phyloP scores from a whole-genome alignment of 1,140 invertebrate species.

The Macrosteles quadrilineatus region DNA sequence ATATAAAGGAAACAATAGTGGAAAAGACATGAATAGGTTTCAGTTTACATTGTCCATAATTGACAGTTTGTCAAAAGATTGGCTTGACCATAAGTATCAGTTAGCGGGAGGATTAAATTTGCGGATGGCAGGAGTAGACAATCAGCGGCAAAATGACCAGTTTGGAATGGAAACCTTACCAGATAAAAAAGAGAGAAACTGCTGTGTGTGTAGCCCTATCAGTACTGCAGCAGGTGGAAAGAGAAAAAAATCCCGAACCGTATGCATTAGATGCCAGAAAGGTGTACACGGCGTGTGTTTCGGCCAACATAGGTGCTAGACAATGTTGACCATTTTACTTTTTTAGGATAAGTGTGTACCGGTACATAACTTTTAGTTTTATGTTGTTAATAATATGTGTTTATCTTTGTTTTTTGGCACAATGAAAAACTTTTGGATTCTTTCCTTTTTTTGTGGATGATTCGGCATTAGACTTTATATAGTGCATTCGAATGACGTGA shows the following conservation, averaged over 20 bases:
- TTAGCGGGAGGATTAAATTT: not conserved
- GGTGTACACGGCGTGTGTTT: not conserved
- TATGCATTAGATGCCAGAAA: not conserved
- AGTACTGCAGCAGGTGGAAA: not conserved
- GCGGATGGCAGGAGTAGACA: not conserved
- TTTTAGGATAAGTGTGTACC: too few species aligned
- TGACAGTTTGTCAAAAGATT: not conserved
- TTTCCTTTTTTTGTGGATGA: too few species aligned
- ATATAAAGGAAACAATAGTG: slow-evolving; percentile 14
- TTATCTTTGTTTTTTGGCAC: too few species aligned
- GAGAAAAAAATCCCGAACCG: not conserved
- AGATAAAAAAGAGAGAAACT: slow-evolving; percentile 12
- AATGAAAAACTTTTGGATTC: too few species aligned
- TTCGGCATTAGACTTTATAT: too few species aligned
- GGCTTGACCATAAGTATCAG: not conserved
- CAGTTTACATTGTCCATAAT: slow-evolving; percentile 1
- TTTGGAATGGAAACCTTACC: not conserved
- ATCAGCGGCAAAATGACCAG: not conserved
- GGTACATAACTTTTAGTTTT: too few species aligned
- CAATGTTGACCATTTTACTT: too few species aligned
- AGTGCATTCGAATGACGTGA: too few species aligned
- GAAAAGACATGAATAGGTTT: slow-evolving; percentile 6
- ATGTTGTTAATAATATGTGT: too few species aligned
- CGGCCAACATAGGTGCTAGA: not conserved
- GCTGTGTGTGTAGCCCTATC: not conserved